phyloP scores from a whole-genome alignment of 2,797 vertebrate species.

The Bradypus variegatus region DNA sequence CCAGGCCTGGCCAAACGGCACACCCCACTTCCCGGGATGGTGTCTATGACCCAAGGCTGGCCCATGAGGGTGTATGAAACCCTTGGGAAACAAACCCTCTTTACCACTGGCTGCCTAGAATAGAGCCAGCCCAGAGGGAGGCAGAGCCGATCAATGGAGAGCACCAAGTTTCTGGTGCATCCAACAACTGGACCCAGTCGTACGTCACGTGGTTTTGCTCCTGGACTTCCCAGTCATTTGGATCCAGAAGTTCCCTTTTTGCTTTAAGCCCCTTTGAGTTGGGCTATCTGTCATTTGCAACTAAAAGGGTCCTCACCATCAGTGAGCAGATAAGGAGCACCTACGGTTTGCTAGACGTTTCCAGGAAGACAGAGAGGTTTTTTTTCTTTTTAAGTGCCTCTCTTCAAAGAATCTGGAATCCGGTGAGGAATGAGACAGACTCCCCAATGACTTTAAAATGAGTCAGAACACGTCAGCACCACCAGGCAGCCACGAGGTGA shows the following conservation, averaged over 20 bases:
- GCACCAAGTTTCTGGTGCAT: background rate
- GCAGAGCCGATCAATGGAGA: background rate
- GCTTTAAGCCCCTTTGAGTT: background rate
- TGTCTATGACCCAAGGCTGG: background rate
- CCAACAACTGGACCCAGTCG: background rate
- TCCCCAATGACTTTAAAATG: constrained; percentile 5
- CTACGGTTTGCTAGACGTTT: background rate
- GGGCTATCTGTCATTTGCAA: background rate
- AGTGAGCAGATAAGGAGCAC: background rate
- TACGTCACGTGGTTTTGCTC: background rate
- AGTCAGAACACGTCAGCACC: background rate
- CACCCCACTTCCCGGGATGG: background rate
- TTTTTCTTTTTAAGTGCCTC: background rate
- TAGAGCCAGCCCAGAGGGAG: background rate
- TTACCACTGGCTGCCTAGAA: background rate
- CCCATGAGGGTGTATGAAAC: background rate
- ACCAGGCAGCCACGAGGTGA: background rate
- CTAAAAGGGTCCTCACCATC: background rate
- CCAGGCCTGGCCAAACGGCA: background rate
- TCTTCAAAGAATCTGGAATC: background rate
- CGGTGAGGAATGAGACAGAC: background rate
- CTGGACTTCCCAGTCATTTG: background rate
- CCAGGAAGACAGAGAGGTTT: constrained; percentile 12
- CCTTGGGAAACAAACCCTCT: background rate
- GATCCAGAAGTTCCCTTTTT: background rate